Percentiles rank a stretch among this genome's conserved stretches.
Conservation (phyloP, 2,797 vertebrate species). For the Nothura maculosa region DNA sequence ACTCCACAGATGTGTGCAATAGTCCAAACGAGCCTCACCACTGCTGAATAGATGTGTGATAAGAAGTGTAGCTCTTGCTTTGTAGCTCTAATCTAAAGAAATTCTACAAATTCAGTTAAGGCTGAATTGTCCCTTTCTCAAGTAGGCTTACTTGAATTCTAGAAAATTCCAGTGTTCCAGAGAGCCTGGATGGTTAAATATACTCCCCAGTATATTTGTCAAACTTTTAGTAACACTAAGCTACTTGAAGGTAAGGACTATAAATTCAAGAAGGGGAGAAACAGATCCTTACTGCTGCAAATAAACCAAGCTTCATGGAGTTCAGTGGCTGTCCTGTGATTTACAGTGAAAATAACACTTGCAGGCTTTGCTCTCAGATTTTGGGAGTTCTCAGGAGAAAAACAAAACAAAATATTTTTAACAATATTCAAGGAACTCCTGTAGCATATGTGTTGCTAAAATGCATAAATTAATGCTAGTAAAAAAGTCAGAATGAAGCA, state of each 20-base stretch:
- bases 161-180: neutral
- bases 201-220: neutral
- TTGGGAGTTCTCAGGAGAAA: neutral
- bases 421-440: neutral
- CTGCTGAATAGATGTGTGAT: neutral
- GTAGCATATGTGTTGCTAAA: neutral
- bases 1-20: fast-evolving
- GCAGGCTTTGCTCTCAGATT: neutral
- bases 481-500: neutral
- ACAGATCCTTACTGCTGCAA: neutral
- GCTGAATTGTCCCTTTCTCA: neutral
- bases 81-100: neutral
- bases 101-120: neutral
- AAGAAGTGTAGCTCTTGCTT: neutral
- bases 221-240: neutral
- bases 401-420: neutral
- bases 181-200: neutral
- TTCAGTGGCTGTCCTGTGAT: neutral
- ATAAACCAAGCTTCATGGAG: neutral
- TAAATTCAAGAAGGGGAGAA: neutral
- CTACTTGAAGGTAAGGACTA: neutral
- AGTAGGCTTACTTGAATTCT: neutral
- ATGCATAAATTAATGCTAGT: neutral
- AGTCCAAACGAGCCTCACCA: neutral
- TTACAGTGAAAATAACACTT: neutral